Evolutionary conservation across 2,113 vertebrate genomes (phyloP).

Genomic region (Podocnemis expansa): DNA sequence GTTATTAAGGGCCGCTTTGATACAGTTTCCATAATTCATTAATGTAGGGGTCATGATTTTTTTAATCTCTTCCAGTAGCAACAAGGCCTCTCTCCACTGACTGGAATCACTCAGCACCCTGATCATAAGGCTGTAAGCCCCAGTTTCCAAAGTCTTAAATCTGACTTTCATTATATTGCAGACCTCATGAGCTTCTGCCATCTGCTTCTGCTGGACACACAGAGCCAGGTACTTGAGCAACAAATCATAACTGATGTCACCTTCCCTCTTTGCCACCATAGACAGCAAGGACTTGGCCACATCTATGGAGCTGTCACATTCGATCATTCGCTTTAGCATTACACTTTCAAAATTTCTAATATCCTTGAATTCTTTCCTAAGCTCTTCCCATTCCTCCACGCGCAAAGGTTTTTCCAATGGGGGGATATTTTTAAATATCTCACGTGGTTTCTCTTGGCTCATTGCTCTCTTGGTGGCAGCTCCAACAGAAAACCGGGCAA

Average conservation of each 20-base stretch:
- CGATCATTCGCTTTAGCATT: constrained; percentile 79
- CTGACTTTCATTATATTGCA: constrained; percentile 88
- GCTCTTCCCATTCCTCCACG: constrained; percentile 82
- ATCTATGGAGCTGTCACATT: constrained; percentile 69
- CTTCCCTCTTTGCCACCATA: constrained; percentile 80
- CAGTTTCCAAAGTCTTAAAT: constrained; percentile 85
- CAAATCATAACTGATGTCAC: constrained; percentile 84
- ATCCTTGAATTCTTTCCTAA: constrained; percentile 71
- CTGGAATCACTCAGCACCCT: constrained; percentile 83
- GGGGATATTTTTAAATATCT: background rate
- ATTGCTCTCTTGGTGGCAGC: constrained; percentile 78
- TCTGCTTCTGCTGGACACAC: constrained; percentile 82
- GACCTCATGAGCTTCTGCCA: constrained; percentile 84
- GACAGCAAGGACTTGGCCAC: constrained; percentile 90
- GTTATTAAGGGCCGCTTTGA: constrained; percentile 83
- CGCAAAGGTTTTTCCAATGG: constrained; percentile 83
- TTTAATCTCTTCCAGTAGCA: constrained; percentile 83
- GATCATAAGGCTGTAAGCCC: constrained; percentile 85
- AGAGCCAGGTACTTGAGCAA: constrained; percentile 86
- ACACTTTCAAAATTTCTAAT: constrained; percentile 78
- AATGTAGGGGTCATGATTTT: constrained; percentile 80
- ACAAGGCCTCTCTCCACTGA: constrained; percentile 85
- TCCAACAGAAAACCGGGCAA: constrained; percentile 83
- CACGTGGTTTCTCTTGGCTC: background rate
- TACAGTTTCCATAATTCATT: constrained; percentile 84